Percentiles rank a stretch among this genome's conserved stretches.
Evolutionary conservation across 2,113 vertebrate genomes (phyloP).

Genomic region (Turdus rufiventris): DNA sequence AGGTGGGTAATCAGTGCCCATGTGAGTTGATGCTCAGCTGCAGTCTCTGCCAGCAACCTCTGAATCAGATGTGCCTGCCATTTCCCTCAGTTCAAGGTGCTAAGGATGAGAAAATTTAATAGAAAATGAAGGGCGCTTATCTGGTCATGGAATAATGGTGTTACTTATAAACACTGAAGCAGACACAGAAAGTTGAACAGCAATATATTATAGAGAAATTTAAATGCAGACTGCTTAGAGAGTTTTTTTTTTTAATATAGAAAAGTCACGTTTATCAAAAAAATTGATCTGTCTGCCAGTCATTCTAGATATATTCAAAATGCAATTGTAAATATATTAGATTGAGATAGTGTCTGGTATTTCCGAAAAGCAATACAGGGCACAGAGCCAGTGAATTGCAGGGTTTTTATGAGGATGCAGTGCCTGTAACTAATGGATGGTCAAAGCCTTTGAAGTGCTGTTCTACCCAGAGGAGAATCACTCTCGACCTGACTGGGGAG

Average conservation of each 20-base stretch:
- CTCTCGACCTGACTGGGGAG: background rate
- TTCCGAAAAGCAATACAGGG: background rate
- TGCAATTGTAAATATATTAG: slow-evolving; percentile 6
- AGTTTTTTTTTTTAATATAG: background rate
- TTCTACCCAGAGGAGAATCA: background rate
- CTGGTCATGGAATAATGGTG: background rate
- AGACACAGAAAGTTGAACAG: background rate
- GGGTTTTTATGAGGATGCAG: background rate
- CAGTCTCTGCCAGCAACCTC: background rate
- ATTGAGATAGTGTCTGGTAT: background rate
- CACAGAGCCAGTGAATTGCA: background rate
- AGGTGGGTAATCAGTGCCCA: background rate
- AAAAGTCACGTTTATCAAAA: background rate
- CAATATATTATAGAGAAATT: background rate
- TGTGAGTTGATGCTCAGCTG: background rate
- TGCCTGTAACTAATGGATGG: background rate
- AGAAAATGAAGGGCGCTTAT: background rate
- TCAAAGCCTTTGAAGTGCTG: background rate
- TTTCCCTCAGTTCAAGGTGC: background rate
- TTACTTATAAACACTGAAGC: background rate
- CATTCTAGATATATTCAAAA: background rate
- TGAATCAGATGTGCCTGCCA: background rate
- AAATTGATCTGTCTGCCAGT: slow-evolving; percentile 1
- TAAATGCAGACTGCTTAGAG: background rate
- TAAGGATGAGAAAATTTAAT: background rate